Evolutionary conservation across 2,113 vertebrate genomes (phyloP).

Genomic region (Ameiurus melas): DNA sequence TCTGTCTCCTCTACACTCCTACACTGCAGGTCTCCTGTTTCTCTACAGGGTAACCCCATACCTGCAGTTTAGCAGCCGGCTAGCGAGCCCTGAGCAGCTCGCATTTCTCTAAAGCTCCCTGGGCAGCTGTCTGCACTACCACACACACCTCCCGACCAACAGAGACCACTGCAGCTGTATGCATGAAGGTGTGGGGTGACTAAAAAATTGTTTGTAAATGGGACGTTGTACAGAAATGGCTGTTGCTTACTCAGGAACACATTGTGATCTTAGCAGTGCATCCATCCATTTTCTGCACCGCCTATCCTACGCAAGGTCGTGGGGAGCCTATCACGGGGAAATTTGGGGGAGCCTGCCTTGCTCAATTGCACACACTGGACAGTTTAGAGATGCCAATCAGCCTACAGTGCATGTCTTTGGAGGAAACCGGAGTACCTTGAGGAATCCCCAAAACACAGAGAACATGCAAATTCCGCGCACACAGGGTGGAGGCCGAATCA

Average conservation of each 20-base stretch:
- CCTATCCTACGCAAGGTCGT: too few species aligned
- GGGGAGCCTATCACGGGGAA: too few species aligned
- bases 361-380: too few species aligned
- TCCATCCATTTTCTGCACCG: too few species aligned
- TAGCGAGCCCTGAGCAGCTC: constrained; percentile 62
- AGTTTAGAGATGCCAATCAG: too few species aligned
- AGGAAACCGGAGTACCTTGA: too few species aligned
- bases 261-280: not conserved
- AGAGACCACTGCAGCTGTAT: constrained; percentile 51
- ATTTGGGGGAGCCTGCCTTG: too few species aligned
- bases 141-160: constrained; percentile 55
- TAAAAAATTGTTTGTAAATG: not conserved
- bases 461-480: too few species aligned
- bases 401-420: too few species aligned
- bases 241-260: not conserved
- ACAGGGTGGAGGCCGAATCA: too few species aligned
- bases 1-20: constrained; percentile 49
- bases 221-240: not conserved
- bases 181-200: not conserved
- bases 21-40: constrained; percentile 64
- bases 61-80: constrained; percentile 60
- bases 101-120: not conserved
- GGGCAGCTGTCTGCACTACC: not conserved
- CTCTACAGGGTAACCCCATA: constrained; percentile 77
- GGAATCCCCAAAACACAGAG: too few species aligned